Conservation (phyloP, 2,888 invertebrate genomes). For the Gastracanthus pulcherrimus region DNA sequence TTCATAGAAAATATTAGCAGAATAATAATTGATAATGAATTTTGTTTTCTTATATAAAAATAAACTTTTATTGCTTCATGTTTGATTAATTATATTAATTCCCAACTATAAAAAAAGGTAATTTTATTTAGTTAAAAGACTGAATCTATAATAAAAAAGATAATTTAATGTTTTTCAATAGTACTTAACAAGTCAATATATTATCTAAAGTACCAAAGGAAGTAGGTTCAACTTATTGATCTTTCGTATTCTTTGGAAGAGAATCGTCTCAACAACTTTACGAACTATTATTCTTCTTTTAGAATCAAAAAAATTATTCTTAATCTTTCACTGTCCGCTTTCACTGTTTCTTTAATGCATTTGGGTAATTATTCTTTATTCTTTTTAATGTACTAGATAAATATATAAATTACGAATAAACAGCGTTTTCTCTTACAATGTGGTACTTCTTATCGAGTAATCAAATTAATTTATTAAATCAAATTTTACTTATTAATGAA, state of each 20-base stretch:
- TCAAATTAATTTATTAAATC: too few species aligned
- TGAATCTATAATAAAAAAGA: background rate
- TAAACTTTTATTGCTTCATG: background rate
- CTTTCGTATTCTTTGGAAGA: background rate
- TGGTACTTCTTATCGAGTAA: too few species aligned
- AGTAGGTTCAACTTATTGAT: slow-evolving; percentile 25
- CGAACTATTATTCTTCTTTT: too few species aligned
- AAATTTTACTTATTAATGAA: too few species aligned
- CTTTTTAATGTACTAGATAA: too few species aligned
- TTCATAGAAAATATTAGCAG: background rate
- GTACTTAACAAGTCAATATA: background rate
- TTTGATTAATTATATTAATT: background rate
- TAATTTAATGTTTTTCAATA: background rate
- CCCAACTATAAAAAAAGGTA: too few species aligned
- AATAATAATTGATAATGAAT: background rate
- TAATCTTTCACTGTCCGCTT: too few species aligned
- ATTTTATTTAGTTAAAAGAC: background rate
- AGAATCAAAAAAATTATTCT: too few species aligned
- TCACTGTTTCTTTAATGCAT: too few species aligned
- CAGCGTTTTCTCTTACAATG: too few species aligned
- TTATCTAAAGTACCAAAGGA: slow-evolving; percentile 8
- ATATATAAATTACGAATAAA: too few species aligned
- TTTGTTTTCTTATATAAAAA: background rate
- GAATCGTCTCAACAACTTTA: background rate
- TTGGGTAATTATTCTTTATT: too few species aligned